Conservation (phyloP, 2,797 vertebrate genomes). For the Paramormyrops hopkinsi region DNA sequence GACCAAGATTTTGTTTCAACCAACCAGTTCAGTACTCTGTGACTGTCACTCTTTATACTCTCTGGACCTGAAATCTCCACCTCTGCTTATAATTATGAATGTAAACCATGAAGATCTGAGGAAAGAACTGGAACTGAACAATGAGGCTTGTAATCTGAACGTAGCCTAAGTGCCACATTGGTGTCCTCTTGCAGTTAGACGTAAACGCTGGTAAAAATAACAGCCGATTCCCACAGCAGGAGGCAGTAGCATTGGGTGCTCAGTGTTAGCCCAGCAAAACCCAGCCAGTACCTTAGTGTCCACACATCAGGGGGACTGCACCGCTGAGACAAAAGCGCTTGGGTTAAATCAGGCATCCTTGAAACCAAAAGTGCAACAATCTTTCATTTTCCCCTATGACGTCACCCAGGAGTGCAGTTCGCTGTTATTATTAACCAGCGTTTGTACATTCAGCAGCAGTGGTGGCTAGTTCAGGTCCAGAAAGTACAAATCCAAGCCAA, state of each 20-base stretch:
- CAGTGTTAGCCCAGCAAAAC: not conserved
- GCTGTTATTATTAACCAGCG: not conserved
- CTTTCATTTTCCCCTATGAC: no score
- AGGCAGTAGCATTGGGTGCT: not conserved
- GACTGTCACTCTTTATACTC: not conserved
- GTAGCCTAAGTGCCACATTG: not conserved
- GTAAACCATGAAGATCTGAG: not conserved
- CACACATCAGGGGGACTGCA: no score
- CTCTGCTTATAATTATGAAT: not conserved
- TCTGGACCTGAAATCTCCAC: not conserved
- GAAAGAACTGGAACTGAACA: not conserved
- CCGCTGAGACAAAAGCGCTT: no score
- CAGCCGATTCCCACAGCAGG: not conserved
- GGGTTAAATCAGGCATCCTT: no score
- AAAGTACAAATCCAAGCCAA: not conserved
- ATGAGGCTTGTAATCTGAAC: not conserved
- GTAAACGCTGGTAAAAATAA: not conserved
- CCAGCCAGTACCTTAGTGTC: not conserved
- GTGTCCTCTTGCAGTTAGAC: not conserved
- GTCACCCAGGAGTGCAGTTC: not conserved
- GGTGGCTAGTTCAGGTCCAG: not conserved
- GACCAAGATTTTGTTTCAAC: not conserved
- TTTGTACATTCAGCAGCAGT: not conserved
- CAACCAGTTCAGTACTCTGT: not conserved
- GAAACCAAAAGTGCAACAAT: no score